A percentile compares a stretch with the other conserved stretches of the same genome.
Conservation (phyloP, 1,140 invertebrate genomes). For the Pristionchus pacificus region DNA sequence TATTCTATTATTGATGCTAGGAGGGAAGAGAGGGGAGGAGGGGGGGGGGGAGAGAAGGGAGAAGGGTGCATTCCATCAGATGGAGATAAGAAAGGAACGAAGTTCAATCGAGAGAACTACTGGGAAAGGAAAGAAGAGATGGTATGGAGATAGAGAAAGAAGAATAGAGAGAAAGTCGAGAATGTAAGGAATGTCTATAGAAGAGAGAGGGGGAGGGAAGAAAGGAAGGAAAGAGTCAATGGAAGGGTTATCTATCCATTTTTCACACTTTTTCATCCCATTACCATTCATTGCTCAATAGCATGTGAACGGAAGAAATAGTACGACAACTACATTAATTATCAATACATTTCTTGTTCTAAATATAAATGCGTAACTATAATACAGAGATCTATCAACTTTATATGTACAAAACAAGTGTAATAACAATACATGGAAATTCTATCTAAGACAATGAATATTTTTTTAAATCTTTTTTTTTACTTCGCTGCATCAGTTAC, state of each 20-base stretch:
- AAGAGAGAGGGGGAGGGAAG: neutral
- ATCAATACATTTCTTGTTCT: neutral
- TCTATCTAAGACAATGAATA: no score
- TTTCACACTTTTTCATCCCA: neutral
- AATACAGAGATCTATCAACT: no score
- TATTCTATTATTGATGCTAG: no score
- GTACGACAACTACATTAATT: neutral
- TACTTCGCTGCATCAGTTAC: neutral
- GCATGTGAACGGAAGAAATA: neutral
- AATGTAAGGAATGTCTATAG: neutral
- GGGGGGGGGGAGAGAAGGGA: no score
- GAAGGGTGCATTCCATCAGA: no score
- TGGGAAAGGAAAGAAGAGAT: neutral
- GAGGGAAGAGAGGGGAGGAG: no score
- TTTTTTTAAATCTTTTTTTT: no score
- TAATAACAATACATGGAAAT: no score
- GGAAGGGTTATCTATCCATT: neutral
- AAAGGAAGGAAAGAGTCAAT: neutral
- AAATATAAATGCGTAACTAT: no score
- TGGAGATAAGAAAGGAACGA: no score
- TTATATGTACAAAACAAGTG: no score
- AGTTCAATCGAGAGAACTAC: no score
- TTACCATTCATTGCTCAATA: neutral
- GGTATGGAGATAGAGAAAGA: neutral
- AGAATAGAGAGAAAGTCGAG: neutral